Evolutionary conservation across 2,888 invertebrate species (phyloP).

Genomic region (Agrotis exclamationis): DNA sequence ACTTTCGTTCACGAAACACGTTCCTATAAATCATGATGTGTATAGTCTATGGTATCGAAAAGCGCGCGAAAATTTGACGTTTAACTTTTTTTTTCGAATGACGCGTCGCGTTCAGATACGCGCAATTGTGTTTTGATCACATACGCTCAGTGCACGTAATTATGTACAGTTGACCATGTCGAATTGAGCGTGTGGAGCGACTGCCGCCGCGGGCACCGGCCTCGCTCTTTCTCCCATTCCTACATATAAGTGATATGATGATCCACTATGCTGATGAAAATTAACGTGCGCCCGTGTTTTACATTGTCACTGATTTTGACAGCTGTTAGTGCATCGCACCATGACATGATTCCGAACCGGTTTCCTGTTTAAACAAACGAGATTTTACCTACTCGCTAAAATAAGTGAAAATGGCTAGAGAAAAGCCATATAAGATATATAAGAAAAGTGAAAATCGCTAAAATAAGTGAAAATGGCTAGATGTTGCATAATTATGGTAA

Average conservation of each 20-base stretch:
- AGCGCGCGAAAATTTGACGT: slow-evolving; percentile 78
- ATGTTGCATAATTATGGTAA: slow-evolving; percentile 70
- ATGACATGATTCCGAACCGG: slow-evolving; percentile 60
- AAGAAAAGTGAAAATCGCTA: too few species aligned
- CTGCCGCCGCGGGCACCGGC: slow-evolving; percentile 84
- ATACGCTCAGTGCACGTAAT: slow-evolving; percentile 77
- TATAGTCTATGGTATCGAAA: slow-evolving; percentile 67
- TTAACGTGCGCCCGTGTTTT: slow-evolving; percentile 75
- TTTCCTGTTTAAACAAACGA: slow-evolving; percentile 64
- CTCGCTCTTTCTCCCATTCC: slow-evolving; percentile 90
- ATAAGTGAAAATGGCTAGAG: slow-evolving; percentile 71
- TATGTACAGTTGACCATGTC: slow-evolving; percentile 89
- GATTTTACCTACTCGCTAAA: slow-evolving; percentile 46
- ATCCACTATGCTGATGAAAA: slow-evolving; percentile 81
- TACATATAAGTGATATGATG: slow-evolving; percentile 84
- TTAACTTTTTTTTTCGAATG: slow-evolving; percentile 66
- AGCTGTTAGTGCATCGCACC: slow-evolving; percentile 62
- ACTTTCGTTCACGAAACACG: slow-evolving; percentile 86
- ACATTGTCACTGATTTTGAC: slow-evolving; percentile 76
- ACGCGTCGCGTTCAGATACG: slow-evolving; percentile 69
- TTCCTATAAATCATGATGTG: slow-evolving; percentile 72
- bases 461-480: slow-evolving; percentile 70
- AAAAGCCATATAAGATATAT: too few species aligned
- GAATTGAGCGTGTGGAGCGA: slow-evolving; percentile 88
- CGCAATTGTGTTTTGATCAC: slow-evolving; percentile 74